Base-by-base conservation (phyloP, 35 echinoderm and acorn worm genomes). In the Lytechinus pictus region DNA sequence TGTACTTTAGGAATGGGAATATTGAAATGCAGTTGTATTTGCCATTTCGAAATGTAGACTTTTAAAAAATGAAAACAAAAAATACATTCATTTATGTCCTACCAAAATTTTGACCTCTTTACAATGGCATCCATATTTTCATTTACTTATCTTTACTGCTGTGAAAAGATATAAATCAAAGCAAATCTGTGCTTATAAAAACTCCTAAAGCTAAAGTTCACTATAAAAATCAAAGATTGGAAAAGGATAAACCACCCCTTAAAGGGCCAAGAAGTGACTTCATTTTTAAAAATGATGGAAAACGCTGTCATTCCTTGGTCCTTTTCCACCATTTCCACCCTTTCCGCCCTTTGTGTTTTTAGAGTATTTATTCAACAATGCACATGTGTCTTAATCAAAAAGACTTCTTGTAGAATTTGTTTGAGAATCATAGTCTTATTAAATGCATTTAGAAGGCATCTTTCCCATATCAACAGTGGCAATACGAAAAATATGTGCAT, bases 401-500 rank as follows among this genome's bases (percentile, higher is more conserved):
- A 79, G 8, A 5, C 19, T 79, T 14, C 3, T 6, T 27, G 14
- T n/a, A n/a, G 19, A 79, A 24, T 24, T 79, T 79, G n/a, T 79
- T 79, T 79, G 4, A 8, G 19, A 24, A 79, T 79, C 66, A 79
- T 79, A 79, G n/a, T 79, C 66, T 24, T 7, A 79, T 79, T 14
- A 79, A 79, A 24, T 79, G 16, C 3, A 24, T 24, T 14, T 24
- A 24, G 66, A 27, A 79, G 66, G n/a, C 3, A 16, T n/a, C 66
- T 27, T n/a, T 79, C 66, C n/a, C n/a, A 8, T 7, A 79, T 13
- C 56, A 3, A 24, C 19, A 79, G 66, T 19, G 66, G 66, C 66
- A 79, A 90, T 10, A 54, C 88, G 16, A 28, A 52, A 44, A 90
- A 90, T 90, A 90, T 90, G 88, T 54, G 88, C 88, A 90, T 90